Base-by-base conservation (phyloP, 1,140 invertebrate species). In the Nephotettix cincticeps region DNA sequence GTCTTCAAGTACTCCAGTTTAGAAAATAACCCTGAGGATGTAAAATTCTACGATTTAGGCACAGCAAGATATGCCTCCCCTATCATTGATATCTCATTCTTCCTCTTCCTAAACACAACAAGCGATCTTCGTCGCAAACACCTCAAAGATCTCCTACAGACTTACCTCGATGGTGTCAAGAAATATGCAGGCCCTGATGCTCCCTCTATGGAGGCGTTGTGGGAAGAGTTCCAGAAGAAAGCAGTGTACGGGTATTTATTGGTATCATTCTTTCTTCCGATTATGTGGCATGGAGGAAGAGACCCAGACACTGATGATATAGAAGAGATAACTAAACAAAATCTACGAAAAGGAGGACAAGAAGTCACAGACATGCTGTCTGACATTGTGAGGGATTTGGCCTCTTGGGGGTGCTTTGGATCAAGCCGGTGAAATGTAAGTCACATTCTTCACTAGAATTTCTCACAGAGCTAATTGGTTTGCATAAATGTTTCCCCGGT, bases 11-110 rank as follows among this genome's bases (percentile, higher is more conserved):
- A 81, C 28, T 72, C 80, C 0, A 17, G 64, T 1, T 36, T 14
- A 6, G 54, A 74, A 14, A 74, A 68, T 0, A 45, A 72, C 14
- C 65, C 79, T 0, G 28, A 76, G 0, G 74, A 75, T n/a, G 73
- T 79, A 0, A 79, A 78, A 63, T 63, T 84, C 1, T 72, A 84
- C 21, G 83, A 85, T 69, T 81, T 83, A 21, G 82, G 79, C 2
- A 54, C 77, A 19, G 56, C 79, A 0, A 70, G 66, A 23, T 83
- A 83, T 63, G 71, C 77, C 0, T 79, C 79, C 4, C 82, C 81
- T 0, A 74, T 77, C 0, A 70, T 81, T 2, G 84, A 85, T 36
- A 36, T 84, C 1, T 77, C 80, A 0, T 80, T 81, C n/a, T 82
- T 81, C 27, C 27, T 84, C 0, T 83, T 78, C 70, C 65, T 84